Conservation (phyloP, 1,140 invertebrate species). For the Eriocheir sinensis region DNA sequence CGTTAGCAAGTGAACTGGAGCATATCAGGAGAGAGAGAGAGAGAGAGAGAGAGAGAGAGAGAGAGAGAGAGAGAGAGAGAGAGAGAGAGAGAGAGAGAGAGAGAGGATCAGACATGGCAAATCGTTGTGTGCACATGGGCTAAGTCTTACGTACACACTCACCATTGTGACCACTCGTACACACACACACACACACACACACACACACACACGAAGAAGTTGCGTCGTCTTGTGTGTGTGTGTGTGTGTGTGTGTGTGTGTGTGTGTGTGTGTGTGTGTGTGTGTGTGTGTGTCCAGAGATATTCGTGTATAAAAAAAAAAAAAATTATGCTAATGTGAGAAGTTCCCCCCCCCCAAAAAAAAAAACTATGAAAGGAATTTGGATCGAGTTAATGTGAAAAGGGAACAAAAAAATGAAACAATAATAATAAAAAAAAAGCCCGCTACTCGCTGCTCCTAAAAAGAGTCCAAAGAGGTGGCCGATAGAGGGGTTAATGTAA, state of each 20-base stretch:
- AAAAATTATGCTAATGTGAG: too few species aligned
- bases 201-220: not conserved
- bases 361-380: too few species aligned
- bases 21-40: not conserved
- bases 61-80: not conserved
- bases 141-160: slow-evolving; percentile 5
- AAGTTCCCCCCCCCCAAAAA: too few species aligned
- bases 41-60: too few species aligned
- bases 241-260: slow-evolving; percentile 37
- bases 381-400: too few species aligned
- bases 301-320: too few species aligned
- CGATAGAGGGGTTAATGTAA: too few species aligned
- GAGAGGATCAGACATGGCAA: not conserved
- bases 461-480: too few species aligned
- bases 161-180: not conserved
- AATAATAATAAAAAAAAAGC: too few species aligned
- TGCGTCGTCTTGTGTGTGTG: not conserved
- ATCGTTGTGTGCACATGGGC: not conserved
- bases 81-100: slow-evolving; percentile 34
- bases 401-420: too few species aligned
- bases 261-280: slow-evolving; percentile 33
- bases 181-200: not conserved
- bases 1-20: not conserved
- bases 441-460: too few species aligned
- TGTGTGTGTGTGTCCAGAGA: too few species aligned